Evolutionary conservation across 2,113 vertebrate genomes (phyloP).

Genomic region (Ancistrus triradiatus): DNA sequence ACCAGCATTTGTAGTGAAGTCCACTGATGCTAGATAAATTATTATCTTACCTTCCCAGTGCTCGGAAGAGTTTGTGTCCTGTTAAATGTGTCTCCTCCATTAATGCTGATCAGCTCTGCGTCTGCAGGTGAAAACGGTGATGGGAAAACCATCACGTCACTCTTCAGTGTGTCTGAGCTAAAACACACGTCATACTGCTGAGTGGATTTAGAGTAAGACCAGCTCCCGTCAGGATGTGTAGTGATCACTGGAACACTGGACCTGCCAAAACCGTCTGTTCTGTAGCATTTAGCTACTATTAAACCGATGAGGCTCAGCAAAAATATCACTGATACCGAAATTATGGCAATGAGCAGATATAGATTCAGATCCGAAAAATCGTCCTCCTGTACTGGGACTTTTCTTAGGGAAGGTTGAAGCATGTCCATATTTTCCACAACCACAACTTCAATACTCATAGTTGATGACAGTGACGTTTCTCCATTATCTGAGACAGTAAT

Average conservation of each 20-base stretch:
- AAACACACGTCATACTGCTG: slow-evolving; percentile 57
- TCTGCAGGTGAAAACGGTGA: slow-evolving; percentile 33
- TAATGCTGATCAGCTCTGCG: slow-evolving; percentile 51
- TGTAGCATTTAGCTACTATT: slow-evolving; percentile 45
- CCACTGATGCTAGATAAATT: too few relatives aligned
- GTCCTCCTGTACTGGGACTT: slow-evolving; percentile 39
- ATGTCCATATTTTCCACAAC: slow-evolving; percentile 63
- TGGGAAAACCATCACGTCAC: slow-evolving; percentile 51
- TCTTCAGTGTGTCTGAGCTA: slow-evolving; percentile 50
- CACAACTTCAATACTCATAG: slow-evolving; percentile 64
- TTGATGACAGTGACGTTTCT: slow-evolving; percentile 69
- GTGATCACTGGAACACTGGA: slow-evolving; percentile 46
- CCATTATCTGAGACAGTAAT: slow-evolving; percentile 70
- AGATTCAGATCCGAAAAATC: slow-evolving; percentile 47
- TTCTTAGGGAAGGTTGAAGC: slow-evolving; percentile 29
- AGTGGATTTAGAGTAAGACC: slow-evolving; percentile 53
- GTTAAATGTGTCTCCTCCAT: slow-evolving; percentile 39
- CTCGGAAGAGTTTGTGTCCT: slow-evolving; percentile 44
- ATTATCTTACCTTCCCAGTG: slow-evolving; percentile 39
- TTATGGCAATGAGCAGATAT: slow-evolving; percentile 47
- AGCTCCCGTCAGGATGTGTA: slow-evolving; percentile 51
- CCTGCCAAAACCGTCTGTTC: slow-evolving; percentile 36
- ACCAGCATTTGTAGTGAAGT: too few relatives aligned
- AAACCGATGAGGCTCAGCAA: slow-evolving; percentile 46
- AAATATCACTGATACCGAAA: slow-evolving; percentile 47